Base-by-base conservation (phyloP, 35 echinoderm and acorn worm genomes). In the Ophioderma brevispina region DNA sequence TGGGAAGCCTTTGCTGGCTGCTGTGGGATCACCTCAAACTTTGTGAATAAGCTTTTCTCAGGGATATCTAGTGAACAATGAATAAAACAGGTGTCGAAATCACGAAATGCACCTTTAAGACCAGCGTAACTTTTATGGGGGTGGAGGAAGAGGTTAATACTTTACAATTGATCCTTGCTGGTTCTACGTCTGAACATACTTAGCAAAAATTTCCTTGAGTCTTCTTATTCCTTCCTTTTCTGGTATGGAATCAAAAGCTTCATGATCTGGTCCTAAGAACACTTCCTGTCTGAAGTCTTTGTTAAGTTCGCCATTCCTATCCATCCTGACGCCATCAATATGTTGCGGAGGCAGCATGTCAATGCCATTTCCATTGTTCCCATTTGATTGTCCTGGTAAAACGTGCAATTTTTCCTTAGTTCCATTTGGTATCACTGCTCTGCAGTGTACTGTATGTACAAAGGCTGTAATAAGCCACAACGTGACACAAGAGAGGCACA, bases 231-330 rank as follows among this genome's bases (percentile, higher is more conserved):
- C 97, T 23, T 92, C 94, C 49, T 93, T 89, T 55, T 95, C 93
- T 25, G 83, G 87, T n/a, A 95, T 86, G 75, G 76, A 90, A 19
- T 92, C 94, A 83, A 99, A 95, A 35, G 95, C 93, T 36, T 95
- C 93, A 39, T 99, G 97, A 35, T 95, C 97, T 35, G 93, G 93
- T 5, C 97, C 97, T 13, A 95, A 86, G 82, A 99, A 99, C 79
- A 99, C 77, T 76, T 99, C 97, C 75, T 95, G 90, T 49, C 90
- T 40, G 25, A 93, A 91, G 0, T 99, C 97, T 33, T 87, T 94
- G 63, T 99, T 99, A 13, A 99, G 76, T 30, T 91, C 87, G 23
- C 97, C 97, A 38, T 95, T 92, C 19, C 97, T 86, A 33, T 95
- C 88, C 21, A 99, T 77, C 42, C 85, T 77, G 3, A 99, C 94